Percentiles rank a stretch among this genome's conserved stretches.
These are phyloP conservation scores for Bubalus kerabau DNA, from an alignment of 2,113 vertebrate genomes.

Conservation along the genomic window DNA sequence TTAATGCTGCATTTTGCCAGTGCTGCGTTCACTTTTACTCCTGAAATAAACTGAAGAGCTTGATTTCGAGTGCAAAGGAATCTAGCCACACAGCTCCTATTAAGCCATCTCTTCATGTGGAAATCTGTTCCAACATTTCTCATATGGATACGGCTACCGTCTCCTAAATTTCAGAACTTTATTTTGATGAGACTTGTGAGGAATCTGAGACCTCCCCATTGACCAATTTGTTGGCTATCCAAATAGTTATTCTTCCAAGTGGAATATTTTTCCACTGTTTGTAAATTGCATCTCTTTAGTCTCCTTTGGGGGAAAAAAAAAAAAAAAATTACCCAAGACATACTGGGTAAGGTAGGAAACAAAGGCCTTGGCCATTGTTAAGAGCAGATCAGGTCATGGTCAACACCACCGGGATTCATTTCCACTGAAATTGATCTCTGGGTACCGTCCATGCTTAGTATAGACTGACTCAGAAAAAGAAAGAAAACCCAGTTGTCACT, in stretches of 20 bases:
- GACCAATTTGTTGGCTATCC: constrained; percentile 3
- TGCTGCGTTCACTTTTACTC: not conserved
- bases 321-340: not conserved
- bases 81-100: constrained; percentile 19
- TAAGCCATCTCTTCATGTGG: constrained; percentile 11
- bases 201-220: not conserved
- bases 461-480: not conserved
- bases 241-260: constrained; percentile 34
- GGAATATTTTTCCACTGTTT: not conserved
- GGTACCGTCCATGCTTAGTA: not conserved
- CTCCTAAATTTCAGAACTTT: not conserved
- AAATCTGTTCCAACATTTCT: not conserved
- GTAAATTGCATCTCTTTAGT: not conserved
- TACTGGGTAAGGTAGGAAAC: not conserved
- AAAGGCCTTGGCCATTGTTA: not conserved
- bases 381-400: constrained; percentile 4
- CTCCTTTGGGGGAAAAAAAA: not conserved
- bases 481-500: not conserved
- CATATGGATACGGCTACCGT: not conserved
- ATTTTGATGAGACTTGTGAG: constrained; percentile 33
- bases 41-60: not conserved
- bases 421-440: constrained; percentile 16
- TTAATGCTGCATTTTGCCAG: not conserved
- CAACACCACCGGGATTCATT: not conserved
- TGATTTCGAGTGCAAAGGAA: not conserved